phyloP scores from a whole-genome alignment of 2,113 vertebrate species.

The Hemicordylus capensis region DNA sequence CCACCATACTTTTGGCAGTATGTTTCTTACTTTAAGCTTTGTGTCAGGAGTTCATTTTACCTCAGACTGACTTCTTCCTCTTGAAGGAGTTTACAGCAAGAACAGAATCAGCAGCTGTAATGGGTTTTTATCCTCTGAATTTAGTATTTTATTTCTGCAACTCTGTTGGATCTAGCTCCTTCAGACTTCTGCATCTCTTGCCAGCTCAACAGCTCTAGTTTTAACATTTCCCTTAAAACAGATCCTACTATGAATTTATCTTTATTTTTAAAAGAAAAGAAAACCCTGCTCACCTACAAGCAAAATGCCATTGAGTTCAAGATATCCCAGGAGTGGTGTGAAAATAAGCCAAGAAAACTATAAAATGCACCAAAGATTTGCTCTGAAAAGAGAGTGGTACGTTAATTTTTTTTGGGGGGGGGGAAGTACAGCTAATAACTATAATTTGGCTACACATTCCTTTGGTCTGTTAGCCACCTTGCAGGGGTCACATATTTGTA shows the following conservation, averaged over 20 bases:
- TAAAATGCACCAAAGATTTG: conserved; percentile 46
- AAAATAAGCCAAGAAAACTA: conserved; percentile 29
- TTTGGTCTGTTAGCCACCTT: too few relatives aligned
- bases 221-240: conserved; percentile 53
- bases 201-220: conserved; percentile 44
- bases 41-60: background rate
- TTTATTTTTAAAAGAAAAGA: conserved; percentile 22
- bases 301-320: conserved; percentile 28
- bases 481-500: too few relatives aligned
- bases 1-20: background rate
- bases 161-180: conserved; percentile 32
- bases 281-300: conserved; percentile 27
- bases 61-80: background rate
- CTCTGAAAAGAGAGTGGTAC: background rate
- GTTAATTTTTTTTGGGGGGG: too few relatives aligned
- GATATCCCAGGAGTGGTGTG: background rate
- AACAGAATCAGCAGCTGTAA: background rate
- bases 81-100: background rate
- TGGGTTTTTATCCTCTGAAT: conserved; percentile 2
- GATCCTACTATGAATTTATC: conserved; percentile 43
- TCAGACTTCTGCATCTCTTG: conserved; percentile 25
- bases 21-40: background rate
- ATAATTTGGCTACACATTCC: too few relatives aligned
- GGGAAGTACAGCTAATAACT: too few relatives aligned
- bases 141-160: conserved; percentile 33